Percentiles rank a stretch among this genome's conserved stretches.
phyloP scores from a whole-genome alignment of 2,797 vertebrate species.

The Danionella dracula region DNA sequence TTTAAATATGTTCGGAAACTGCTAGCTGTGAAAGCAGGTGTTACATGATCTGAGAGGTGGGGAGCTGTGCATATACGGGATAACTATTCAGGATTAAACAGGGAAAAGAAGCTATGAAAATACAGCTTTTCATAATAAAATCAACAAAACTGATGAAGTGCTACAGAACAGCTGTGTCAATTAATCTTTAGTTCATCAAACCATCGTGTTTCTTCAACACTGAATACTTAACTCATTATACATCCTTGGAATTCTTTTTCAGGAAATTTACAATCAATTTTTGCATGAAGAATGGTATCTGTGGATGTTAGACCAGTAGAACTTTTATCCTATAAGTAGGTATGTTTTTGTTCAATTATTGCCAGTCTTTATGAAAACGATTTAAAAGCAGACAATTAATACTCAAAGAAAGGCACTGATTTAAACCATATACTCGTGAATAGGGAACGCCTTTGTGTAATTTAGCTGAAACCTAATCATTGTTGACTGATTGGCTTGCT shows the following conservation, averaged over 20 bases:
- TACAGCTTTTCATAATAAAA: too few relatives aligned
- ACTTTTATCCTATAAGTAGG: not conserved
- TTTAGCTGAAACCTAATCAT: constrained; percentile 1
- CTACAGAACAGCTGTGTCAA: not conserved
- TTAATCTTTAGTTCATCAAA: not conserved
- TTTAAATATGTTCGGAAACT: not conserved
- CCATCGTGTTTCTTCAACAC: not conserved
- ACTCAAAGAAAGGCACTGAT: constrained; percentile 42
- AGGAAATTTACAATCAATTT: not conserved
- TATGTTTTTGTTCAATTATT: constrained; percentile 29
- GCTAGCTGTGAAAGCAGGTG: not conserved
- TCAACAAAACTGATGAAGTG: not conserved
- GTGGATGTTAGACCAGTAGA: not conserved
- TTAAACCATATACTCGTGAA: constrained; percentile 27
- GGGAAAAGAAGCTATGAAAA: too few relatives aligned
- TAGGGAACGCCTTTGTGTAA: constrained; percentile 1
- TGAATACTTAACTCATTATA: too few relatives aligned
- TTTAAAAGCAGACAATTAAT: constrained; percentile 13
- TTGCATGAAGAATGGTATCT: too few relatives aligned
- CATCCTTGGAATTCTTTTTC: not conserved
- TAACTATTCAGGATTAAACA: not conserved
- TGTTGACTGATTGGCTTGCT: constrained; percentile 26
- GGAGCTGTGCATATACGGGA: not conserved
- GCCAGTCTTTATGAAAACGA: constrained; percentile 27
- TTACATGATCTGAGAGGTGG: constrained; percentile 4